Evolutionary conservation across 2,113 vertebrate species (phyloP).

Genomic region (Apeltes quadracus): DNA sequence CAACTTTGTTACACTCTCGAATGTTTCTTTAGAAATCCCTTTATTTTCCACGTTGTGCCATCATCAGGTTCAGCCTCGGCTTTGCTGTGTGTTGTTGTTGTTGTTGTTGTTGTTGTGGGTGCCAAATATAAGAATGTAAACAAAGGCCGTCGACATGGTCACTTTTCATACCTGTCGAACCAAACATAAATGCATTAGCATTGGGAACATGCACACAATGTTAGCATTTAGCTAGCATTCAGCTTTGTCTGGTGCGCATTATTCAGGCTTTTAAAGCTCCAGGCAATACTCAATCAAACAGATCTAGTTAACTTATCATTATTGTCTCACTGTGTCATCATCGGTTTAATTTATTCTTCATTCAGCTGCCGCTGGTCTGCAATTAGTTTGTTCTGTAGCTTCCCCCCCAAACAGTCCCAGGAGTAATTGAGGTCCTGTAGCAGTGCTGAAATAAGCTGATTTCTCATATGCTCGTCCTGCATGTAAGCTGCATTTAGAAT

Average conservation of each 20-base stretch:
- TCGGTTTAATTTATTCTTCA: slow-evolving; percentile 31
- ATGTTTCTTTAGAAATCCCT: not conserved
- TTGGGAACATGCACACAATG: not conserved
- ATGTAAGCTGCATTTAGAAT: slow-evolving; percentile 81
- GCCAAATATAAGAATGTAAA: not conserved
- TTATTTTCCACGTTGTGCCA: not conserved
- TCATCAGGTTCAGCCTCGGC: not conserved
- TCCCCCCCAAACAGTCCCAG: slow-evolving; percentile 33
- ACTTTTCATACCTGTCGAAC: not conserved
- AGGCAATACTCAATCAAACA: slow-evolving; percentile 20
- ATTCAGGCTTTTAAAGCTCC: slow-evolving; percentile 7
- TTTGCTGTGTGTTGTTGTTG: not conserved
- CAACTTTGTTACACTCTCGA: slow-evolving; percentile 19
- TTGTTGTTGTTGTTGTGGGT: too few relatives aligned
- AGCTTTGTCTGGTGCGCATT: not conserved
- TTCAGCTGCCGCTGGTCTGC: slow-evolving; percentile 56
- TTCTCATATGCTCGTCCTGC: slow-evolving; percentile 63
- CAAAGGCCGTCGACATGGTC: not conserved
- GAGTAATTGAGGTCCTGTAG: slow-evolving; percentile 52
- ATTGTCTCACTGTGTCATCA: slow-evolving; percentile 51
- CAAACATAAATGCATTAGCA: not conserved
- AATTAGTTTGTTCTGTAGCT: slow-evolving; percentile 62
- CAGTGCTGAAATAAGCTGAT: slow-evolving; percentile 77
- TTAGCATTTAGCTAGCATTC: not conserved
- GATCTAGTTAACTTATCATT: slow-evolving; percentile 65